These are phyloP conservation scores for Cremastobaeus sp. DNA, from an alignment of 2,888 invertebrate species.

Conservation along the genomic window DNA sequence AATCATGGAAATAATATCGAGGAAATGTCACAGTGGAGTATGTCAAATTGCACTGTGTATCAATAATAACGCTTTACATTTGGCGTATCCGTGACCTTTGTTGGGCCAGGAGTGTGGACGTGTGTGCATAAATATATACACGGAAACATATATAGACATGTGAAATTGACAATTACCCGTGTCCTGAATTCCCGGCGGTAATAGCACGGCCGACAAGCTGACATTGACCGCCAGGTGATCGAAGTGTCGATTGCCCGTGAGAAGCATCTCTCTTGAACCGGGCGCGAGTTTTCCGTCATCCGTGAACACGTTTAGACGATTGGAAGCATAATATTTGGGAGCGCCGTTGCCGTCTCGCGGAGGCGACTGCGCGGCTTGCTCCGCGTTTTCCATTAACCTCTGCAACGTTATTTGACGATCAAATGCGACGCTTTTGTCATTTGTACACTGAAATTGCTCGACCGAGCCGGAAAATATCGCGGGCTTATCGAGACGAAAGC, in stretches of 20 bases:
- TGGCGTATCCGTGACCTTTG: constrained; percentile 47
- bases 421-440: no score
- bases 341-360: constrained; percentile 80
- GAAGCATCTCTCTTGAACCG: constrained; percentile 84
- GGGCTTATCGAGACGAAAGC: no score
- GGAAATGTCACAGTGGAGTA: constrained; percentile 14
- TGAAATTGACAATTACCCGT: constrained; percentile 79
- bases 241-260: constrained; percentile 89
- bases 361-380: constrained; percentile 88
- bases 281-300: constrained; percentile 86
- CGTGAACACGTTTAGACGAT: constrained; percentile 88
- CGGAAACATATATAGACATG: constrained; percentile 15
- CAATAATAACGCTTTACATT: constrained; percentile 34
- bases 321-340: constrained; percentile 88
- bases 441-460: no score
- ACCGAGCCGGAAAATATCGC: no score
- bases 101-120: constrained; percentile 3
- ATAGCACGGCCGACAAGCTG: constrained; percentile 91
- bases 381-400: constrained; percentile 95
- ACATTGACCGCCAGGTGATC: constrained; percentile 91
- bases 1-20: constrained; percentile 4
- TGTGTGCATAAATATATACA: constrained; percentile 21
- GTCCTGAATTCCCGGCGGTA: constrained; percentile 89
- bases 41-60: constrained; percentile 38
- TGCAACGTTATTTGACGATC: no score